A percentile compares a stretch with the other conserved stretches of the same genome.
These are phyloP conservation scores for Archocentrus centrarchus DNA, from an alignment of 2,113 vertebrate species.

Conservation along the genomic window DNA sequence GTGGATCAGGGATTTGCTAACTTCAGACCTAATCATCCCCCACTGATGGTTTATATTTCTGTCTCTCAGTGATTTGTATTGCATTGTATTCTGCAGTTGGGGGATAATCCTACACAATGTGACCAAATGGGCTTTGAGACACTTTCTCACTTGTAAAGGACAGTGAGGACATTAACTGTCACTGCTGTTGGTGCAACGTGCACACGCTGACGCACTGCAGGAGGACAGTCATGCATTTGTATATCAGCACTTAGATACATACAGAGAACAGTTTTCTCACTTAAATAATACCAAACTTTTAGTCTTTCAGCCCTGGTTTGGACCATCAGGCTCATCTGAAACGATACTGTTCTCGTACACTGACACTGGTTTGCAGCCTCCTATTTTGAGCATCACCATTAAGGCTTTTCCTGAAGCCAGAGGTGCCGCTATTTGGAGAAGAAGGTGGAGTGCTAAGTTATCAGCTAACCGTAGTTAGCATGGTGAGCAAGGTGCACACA, in stretches of 20 bases:
- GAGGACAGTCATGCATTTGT: background rate
- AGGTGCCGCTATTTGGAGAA: background rate
- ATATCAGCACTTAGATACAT: background rate
- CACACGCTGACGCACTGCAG: background rate
- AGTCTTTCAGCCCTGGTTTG: background rate
- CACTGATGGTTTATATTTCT: slow-evolving; percentile 71
- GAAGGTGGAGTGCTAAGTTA: background rate
- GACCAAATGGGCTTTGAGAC: slow-evolving; percentile 64
- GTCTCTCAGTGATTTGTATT: slow-evolving; percentile 59
- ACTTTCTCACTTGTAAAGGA: slow-evolving; percentile 59
- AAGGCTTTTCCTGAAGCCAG: background rate
- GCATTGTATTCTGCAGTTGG: slow-evolving; percentile 62
- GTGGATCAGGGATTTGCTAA: slow-evolving; percentile 73
- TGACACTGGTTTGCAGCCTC: no score
- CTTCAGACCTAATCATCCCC: slow-evolving; percentile 67
- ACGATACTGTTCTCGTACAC: background rate
- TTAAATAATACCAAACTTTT: background rate
- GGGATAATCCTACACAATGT: slow-evolving; percentile 75
- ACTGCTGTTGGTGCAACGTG: background rate
- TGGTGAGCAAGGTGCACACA: background rate
- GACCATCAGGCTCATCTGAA: background rate
- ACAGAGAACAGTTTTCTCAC: background rate
- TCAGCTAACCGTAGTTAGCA: background rate
- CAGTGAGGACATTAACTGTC: slow-evolving; percentile 50
- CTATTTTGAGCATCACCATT: no score